phyloP scores from a whole-genome alignment of 2,113 vertebrate genomes.

The Ifrita kowaldi region DNA sequence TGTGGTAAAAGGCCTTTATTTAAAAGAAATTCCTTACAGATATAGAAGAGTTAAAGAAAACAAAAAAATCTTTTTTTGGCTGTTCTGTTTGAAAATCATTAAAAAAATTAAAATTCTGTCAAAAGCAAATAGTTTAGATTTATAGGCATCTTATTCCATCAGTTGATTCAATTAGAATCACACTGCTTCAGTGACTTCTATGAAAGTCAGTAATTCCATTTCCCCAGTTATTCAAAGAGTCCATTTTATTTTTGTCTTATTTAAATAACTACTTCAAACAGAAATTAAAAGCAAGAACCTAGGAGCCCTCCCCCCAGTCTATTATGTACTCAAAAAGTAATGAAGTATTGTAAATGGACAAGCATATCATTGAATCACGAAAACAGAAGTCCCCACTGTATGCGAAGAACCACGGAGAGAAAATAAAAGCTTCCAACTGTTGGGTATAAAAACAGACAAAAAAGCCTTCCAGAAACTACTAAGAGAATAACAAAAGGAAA shows the following conservation, averaged over 20 bases:
- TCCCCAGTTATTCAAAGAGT: background rate
- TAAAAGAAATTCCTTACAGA: background rate
- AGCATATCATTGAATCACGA: background rate
- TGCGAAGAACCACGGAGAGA: background rate
- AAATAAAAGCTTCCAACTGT: background rate
- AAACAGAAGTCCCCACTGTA: background rate
- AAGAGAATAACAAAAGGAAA: conserved; percentile 6
- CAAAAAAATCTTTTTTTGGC: accelerated
- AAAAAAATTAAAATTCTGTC: background rate
- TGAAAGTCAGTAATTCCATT: background rate
- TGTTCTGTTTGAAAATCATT: background rate
- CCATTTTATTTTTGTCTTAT: background rate
- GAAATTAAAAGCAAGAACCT: background rate
- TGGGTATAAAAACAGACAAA: background rate
- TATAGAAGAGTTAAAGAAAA: background rate
- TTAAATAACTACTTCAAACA: background rate
- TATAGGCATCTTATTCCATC: background rate
- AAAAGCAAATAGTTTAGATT: background rate
- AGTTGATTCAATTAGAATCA: background rate
- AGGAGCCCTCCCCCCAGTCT: background rate
- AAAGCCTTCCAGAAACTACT: background rate
- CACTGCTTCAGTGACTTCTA: background rate
- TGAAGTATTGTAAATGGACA: background rate
- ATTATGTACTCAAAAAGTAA: background rate
- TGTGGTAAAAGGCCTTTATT: background rate